These are phyloP conservation scores for Podarcis lilfordi DNA, from an alignment of 2,797 vertebrate species.

Conservation along the genomic window DNA sequence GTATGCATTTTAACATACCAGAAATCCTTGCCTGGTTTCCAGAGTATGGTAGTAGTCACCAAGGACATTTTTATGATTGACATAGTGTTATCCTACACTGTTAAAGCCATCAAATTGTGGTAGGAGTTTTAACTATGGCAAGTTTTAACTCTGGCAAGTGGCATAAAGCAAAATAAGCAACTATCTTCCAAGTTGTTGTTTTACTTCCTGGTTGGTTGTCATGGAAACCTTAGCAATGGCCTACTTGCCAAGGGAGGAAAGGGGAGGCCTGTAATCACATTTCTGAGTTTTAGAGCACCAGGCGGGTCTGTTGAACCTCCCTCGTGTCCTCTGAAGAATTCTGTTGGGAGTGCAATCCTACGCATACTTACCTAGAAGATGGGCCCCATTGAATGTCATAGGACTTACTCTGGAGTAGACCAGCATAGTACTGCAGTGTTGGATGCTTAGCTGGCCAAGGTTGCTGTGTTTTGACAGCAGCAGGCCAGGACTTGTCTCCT, in stretches of 20 bases:
- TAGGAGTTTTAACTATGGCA: no score
- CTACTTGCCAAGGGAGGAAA: not conserved
- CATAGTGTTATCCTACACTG: no score
- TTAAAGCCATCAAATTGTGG: not conserved
- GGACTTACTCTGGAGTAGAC: no score
- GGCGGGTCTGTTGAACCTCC: not conserved
- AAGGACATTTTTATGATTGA: no score
- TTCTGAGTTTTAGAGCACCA: not conserved
- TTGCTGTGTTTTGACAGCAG: not conserved
- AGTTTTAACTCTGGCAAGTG: no score
- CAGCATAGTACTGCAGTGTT: no score
- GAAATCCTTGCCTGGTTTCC: conserved; percentile 20
- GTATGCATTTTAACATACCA: not conserved
- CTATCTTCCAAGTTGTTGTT: not conserved
- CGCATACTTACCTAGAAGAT: no score
- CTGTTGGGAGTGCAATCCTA: not conserved
- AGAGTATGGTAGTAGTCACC: no score
- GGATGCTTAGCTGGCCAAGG: not conserved
- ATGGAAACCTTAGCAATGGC: not conserved
- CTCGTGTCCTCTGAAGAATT: not conserved
- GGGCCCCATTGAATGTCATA: no score
- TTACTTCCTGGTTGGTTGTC: not conserved
- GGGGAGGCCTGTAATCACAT: not conserved
- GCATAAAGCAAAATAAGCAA: not conserved
- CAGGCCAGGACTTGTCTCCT: not conserved